Conservation (phyloP, 2,113 vertebrate genomes). For the Pachyramphus minor region DNA sequence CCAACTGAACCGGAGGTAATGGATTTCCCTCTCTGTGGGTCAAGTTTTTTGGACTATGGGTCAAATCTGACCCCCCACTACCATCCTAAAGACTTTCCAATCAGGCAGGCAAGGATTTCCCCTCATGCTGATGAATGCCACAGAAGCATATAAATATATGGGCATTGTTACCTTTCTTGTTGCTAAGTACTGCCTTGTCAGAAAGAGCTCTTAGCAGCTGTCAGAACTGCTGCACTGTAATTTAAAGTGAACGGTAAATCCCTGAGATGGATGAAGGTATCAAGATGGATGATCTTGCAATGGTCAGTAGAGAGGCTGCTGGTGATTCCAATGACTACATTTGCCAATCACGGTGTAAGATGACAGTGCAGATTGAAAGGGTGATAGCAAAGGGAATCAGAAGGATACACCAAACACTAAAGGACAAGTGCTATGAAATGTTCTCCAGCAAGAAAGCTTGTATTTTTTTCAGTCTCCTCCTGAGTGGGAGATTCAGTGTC, state of each 20-base stretch:
- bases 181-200: constrained; percentile 9
- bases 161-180: constrained; percentile 13
- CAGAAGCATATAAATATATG: background rate
- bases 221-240: constrained; percentile 12
- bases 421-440: background rate
- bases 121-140: background rate
- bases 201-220: background rate
- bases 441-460: background rate
- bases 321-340: background rate
- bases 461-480: background rate
- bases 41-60: background rate
- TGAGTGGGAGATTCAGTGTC: background rate
- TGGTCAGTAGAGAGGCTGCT: background rate
- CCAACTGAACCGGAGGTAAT: background rate
- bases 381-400: background rate
- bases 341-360: background rate
- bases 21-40: background rate
- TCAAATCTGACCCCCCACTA: background rate
- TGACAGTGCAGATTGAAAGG: background rate
- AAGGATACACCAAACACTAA: background rate
- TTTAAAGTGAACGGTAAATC: constrained; percentile 35
- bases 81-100: background rate
- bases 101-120: background rate
- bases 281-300: background rate
- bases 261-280: constrained; percentile 3